These are phyloP conservation scores for Channallabes apus DNA, from an alignment of 2,797 vertebrate genomes.

Conservation along the genomic window DNA sequence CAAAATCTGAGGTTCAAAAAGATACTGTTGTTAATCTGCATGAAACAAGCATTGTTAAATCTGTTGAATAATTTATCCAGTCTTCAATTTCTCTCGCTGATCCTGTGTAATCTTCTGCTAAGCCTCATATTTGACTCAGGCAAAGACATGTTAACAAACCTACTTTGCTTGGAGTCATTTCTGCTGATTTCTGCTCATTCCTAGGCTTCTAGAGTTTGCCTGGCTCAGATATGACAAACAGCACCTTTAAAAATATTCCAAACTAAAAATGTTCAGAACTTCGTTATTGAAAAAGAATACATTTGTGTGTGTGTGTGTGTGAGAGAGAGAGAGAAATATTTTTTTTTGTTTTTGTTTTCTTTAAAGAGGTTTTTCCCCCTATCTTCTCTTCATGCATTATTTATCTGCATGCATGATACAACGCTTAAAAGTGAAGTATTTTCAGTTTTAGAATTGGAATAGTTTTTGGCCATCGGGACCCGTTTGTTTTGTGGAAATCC, in stretches of 20 bases:
- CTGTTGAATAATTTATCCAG: not conserved
- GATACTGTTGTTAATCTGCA: not conserved
- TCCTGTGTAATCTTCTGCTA: not conserved
- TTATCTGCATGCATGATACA: not conserved
- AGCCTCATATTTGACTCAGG: not conserved
- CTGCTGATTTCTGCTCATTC: not conserved
- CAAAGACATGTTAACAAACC: not conserved
- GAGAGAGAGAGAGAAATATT: not conserved
- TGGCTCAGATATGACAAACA: not conserved
- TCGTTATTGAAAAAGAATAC: not conserved
- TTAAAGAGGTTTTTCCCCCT: not conserved
- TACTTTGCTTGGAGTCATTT: not conserved
- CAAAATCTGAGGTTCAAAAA: not conserved
- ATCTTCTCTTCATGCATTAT: constrained; percentile 3
- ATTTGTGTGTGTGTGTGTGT: not conserved
- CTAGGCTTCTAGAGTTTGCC: not conserved
- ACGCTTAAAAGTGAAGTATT: not conserved
- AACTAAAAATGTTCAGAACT: not conserved
- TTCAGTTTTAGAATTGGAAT: not conserved
- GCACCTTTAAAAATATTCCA: not conserved
- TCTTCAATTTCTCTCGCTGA: not conserved
- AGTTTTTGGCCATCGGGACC: not conserved
- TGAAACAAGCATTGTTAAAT: not conserved
- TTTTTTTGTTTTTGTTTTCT: not conserved
- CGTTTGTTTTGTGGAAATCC: not conserved